phyloP scores from a whole-genome alignment of 1,140 invertebrate species.

The Caenorhabditis elegans region WBcel235 BX284605.5:2129501-2130000 shows the following conservation, averaged over 20 bases:
- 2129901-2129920: no score
- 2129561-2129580: slow-evolving; percentile 73
- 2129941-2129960: no score
- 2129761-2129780: slow-evolving; percentile 62
- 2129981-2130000: no score
- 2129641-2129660: slow-evolving; percentile 77
- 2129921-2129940: no score
- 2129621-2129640: slow-evolving; percentile 74
- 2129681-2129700: slow-evolving; percentile 73
- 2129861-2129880: neutral
- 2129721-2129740: neutral
- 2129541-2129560: slow-evolving; percentile 72
- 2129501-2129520: slow-evolving; percentile 72
- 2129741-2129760: slow-evolving; percentile 49
- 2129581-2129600: slow-evolving; percentile 71
- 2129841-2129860: slow-evolving; percentile 40
- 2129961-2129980: no score
- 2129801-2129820: slow-evolving; percentile 62
- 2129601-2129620: slow-evolving; percentile 82
- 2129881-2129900: neutral
- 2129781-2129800: slow-evolving; percentile 61
- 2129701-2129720: neutral
- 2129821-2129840: slow-evolving; percentile 62
- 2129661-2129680: slow-evolving; percentile 78
- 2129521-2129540: slow-evolving; percentile 75